These are phyloP conservation scores for Sinocyclocheilus anshuiensis DNA, from an alignment of 2,113 vertebrate genomes.

Conservation along the genomic window DNA sequence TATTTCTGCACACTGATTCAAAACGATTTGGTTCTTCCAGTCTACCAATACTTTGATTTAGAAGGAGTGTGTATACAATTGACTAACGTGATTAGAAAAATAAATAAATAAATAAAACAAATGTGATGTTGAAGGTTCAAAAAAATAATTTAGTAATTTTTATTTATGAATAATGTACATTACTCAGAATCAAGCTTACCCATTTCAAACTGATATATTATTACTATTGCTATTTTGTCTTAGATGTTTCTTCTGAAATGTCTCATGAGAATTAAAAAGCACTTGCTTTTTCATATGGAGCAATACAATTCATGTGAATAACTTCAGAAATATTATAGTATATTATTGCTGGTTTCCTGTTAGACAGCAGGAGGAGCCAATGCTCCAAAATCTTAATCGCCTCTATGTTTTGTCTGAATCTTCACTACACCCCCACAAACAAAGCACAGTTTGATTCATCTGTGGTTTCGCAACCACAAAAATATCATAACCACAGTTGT, in stretches of 20 bases:
- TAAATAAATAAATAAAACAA: too few relatives aligned
- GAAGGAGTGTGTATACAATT: background rate
- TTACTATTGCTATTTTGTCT: background rate
- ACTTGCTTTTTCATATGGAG: background rate
- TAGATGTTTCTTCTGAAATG: background rate
- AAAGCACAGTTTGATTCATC: background rate
- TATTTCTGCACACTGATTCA: background rate
- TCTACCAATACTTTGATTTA: background rate
- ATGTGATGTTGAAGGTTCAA: too few relatives aligned
- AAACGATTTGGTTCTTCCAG: background rate
- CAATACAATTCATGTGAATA: background rate
- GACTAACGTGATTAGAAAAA: background rate
- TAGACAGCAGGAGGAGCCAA: conserved; percentile 66
- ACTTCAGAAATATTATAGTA: background rate
- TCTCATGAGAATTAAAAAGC: background rate
- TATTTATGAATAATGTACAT: background rate
- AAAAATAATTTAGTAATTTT: background rate
- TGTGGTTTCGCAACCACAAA: background rate
- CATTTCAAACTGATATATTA: background rate
- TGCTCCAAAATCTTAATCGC: background rate
- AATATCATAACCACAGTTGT: background rate
- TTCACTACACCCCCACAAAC: background rate
- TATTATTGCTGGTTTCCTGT: background rate
- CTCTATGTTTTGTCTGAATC: background rate
- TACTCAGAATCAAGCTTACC: background rate